Percentiles rank a stretch among this genome's conserved stretches.
Evolutionary conservation across 2,797 vertebrate species (phyloP).

Genomic region (Anisognathus igniventris): DNA sequence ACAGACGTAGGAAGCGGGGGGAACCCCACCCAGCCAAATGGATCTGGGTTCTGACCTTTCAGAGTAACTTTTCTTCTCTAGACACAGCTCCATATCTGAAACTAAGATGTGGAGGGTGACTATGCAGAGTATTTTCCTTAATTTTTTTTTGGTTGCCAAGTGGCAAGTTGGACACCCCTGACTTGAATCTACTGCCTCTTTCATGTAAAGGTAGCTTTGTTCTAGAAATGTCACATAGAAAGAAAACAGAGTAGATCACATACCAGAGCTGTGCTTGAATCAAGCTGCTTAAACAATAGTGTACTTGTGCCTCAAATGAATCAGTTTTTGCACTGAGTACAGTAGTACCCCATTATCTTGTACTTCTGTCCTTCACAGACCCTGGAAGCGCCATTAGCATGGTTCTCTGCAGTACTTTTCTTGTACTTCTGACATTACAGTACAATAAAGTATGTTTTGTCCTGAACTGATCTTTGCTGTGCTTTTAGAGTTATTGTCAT

Average conservation of each 20-base stretch:
- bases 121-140: neutral
- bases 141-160: neutral
- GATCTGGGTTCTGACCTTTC: neutral
- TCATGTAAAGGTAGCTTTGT: conserved; percentile 43
- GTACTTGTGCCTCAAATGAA: conserved; percentile 69
- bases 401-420: conserved; percentile 70
- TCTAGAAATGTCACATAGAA: conserved; percentile 17
- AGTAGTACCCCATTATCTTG: conserved; percentile 63
- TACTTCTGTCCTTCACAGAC: conserved; percentile 62
- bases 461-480: conserved; percentile 51
- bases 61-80: neutral
- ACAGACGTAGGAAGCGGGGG: neutral
- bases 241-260: conserved; percentile 51
- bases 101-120: neutral
- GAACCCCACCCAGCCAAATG: neutral
- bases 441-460: conserved; percentile 80
- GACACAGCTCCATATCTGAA: neutral
- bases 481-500: neutral
- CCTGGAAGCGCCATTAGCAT: conserved; percentile 66
- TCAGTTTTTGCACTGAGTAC: conserved; percentile 66
- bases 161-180: conserved; percentile 63
- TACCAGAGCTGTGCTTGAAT: conserved; percentile 69
- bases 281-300: conserved; percentile 66
- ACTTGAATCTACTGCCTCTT: conserved; percentile 49
- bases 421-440: conserved; percentile 74